Evolutionary conservation across 2,888 invertebrate species (phyloP).

Genomic region (Drosophila diplacantha): DNA sequence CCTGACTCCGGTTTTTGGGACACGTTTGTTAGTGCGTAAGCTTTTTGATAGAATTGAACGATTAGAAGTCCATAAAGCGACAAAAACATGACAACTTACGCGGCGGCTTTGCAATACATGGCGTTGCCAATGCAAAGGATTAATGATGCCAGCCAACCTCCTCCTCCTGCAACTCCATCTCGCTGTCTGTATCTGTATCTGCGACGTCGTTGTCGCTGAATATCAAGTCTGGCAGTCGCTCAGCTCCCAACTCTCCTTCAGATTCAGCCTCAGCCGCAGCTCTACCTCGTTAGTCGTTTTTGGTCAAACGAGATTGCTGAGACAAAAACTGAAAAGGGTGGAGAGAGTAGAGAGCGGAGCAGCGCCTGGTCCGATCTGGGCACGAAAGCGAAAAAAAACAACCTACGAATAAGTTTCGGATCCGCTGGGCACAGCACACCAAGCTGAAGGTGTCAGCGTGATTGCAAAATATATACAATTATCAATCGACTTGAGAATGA

Average conservation of each 20-base stretch:
- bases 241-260: slow-evolving; percentile 34
- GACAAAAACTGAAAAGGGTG: slow-evolving; percentile 52
- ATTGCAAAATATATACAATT: background rate
- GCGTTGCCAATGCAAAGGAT: slow-evolving; percentile 68
- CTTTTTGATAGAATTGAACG: slow-evolving; percentile 78
- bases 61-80: slow-evolving; percentile 79
- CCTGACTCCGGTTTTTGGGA: slow-evolving; percentile 49
- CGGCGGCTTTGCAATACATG: slow-evolving; percentile 57
- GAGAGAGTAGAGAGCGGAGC: slow-evolving; percentile 13
- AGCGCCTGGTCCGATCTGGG: slow-evolving; percentile 1
- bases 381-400: slow-evolving; percentile 18
- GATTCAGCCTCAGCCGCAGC: slow-evolving; percentile 22
- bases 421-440: slow-evolving; percentile 53
- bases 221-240: slow-evolving; percentile 71
- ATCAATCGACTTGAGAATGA: background rate
- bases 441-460: slow-evolving; percentile 21
- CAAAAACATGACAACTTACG: slow-evolving; percentile 78
- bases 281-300: slow-evolving; percentile 75
- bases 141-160: slow-evolving; percentile 69
- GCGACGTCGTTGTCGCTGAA: slow-evolving; percentile 42
- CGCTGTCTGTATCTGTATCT: slow-evolving; percentile 10
- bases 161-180: slow-evolving; percentile 11
- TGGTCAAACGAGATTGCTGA: slow-evolving; percentile 61
- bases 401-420: slow-evolving; percentile 51
- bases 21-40: slow-evolving; percentile 77